Base-by-base conservation (phyloP, 2,888 invertebrate genomes). In the Protonemura montana region DNA sequence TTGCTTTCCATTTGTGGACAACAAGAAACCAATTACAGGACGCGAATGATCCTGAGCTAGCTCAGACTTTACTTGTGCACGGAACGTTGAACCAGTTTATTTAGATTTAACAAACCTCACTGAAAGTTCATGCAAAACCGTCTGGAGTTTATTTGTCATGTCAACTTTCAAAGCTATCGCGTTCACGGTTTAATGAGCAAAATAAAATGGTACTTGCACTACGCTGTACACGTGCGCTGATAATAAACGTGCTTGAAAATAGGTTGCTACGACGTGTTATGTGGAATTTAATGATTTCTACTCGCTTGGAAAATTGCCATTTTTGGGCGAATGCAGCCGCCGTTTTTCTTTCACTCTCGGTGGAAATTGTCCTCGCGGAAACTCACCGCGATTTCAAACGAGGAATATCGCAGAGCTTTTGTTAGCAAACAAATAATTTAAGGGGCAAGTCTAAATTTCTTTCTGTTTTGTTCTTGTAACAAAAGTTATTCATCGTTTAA, bases 11-110 rank as follows among this genome's bases (percentile, higher is more conserved):
- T n/a, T n/a, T n/a, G n/a, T n/a, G n/a, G n/a, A 2, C 59, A 21
- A 59, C 59, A 59, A 59, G 59, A 59, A 59, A 59, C 59, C 59
- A 59, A 59, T 59, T 59, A 59, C 59, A 59, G 59, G 21, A 59
- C 21, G 59, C 59, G 59, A 59, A 59, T 21, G 21, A 21, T 59
- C 10, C 59, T 21, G 59, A 3, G 21, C 59, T 59, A 10, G 59
- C n/a, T n/a, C 21, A 59, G 59, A 59, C 21, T 16, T 21, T 59
- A 10, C 13, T 10, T 21, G 21, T 2, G 21, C 59, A 16, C 59
- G 16, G 59, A n/a, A n/a, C n/a, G n/a, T n/a, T n/a, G n/a, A n/a
- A n/a, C n/a, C n/a, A n/a, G n/a, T 6, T 35, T 35, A 10, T 10
- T 35, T 59, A 7, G 13, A 2, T 21, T 16, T 1, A 59, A 13